phyloP scores from a whole-genome alignment of 2,113 vertebrate species.

The Gymnarchus niloticus region DNA sequence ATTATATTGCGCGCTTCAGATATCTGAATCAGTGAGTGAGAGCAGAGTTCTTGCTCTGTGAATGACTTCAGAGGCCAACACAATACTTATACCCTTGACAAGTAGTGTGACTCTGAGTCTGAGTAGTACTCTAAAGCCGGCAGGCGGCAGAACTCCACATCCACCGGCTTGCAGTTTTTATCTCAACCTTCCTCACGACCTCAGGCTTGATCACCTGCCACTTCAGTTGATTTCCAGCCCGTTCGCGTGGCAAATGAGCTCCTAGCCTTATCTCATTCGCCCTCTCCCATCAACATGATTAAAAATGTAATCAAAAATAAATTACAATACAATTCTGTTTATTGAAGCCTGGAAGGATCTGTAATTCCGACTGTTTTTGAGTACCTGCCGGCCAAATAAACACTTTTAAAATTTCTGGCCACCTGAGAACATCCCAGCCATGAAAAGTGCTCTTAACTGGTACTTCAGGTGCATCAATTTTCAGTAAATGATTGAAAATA shows the following conservation, averaged over 20 bases:
- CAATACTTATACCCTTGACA: background rate
- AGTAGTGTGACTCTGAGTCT: background rate
- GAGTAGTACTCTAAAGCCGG: background rate
- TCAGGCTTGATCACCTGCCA: background rate
- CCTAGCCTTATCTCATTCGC: background rate
- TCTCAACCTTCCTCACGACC: background rate
- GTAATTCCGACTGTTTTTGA: background rate
- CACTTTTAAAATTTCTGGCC: background rate
- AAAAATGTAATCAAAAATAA: conserved; percentile 12
- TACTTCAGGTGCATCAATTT: background rate
- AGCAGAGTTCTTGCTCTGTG: background rate
- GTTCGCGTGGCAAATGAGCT: background rate
- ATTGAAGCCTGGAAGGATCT: background rate
- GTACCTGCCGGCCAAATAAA: background rate
- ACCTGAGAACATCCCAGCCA: background rate
- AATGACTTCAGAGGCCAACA: background rate
- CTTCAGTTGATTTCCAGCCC: background rate
- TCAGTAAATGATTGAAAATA: background rate
- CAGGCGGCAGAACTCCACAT: background rate
- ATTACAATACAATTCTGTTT: conserved; percentile 1
- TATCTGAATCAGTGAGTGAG: too few relatives aligned
- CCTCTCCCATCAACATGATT: conserved; percentile 8
- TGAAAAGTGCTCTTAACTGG: background rate
- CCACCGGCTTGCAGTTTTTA: background rate
- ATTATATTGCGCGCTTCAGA: too few relatives aligned